Conservation (phyloP, 2,113 vertebrate genomes). For the Coreoperca whiteheadi region DNA sequence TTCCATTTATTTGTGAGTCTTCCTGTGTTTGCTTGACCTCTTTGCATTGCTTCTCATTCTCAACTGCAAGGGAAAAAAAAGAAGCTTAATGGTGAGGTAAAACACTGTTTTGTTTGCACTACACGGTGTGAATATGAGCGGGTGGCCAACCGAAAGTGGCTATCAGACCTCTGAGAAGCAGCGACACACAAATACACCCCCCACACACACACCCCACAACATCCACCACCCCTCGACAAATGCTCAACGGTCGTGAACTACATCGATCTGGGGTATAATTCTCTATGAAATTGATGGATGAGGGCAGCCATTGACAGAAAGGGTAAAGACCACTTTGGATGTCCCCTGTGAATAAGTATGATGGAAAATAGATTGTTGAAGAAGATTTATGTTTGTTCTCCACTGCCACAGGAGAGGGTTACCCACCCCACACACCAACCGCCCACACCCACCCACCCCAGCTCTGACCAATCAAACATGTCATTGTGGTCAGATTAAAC, state of each 20-base stretch:
- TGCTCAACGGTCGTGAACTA: constrained; percentile 89
- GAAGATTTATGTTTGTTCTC: constrained; percentile 88
- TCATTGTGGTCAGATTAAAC: constrained; percentile 75
- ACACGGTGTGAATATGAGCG: constrained; percentile 53
- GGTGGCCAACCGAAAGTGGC: constrained; percentile 47
- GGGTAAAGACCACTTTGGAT: constrained; percentile 91
- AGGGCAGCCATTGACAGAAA: constrained; percentile 91
- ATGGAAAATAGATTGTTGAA: constrained; percentile 88
- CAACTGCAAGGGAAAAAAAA: constrained; percentile 16
- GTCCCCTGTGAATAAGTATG: constrained; percentile 89
- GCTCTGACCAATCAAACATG: constrained; percentile 76
- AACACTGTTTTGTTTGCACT: constrained; percentile 50
- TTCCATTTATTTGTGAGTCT: constrained; percentile 39
- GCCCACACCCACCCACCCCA: not conserved
- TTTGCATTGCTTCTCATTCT: constrained; percentile 36
- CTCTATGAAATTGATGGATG: constrained; percentile 95
- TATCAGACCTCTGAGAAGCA: constrained; percentile 48
- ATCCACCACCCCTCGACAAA: constrained; percentile 81
- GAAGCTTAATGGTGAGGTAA: constrained; percentile 27
- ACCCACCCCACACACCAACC: constrained; percentile 15
- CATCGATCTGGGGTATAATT: constrained; percentile 94
- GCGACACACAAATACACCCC: not conserved
- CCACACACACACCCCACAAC: not conserved
- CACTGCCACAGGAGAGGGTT: constrained; percentile 73
- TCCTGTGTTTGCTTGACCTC: constrained; percentile 22